phyloP scores from a whole-genome alignment of 2,888 invertebrate species.

The Mesodorylaimus sp. region DNA sequence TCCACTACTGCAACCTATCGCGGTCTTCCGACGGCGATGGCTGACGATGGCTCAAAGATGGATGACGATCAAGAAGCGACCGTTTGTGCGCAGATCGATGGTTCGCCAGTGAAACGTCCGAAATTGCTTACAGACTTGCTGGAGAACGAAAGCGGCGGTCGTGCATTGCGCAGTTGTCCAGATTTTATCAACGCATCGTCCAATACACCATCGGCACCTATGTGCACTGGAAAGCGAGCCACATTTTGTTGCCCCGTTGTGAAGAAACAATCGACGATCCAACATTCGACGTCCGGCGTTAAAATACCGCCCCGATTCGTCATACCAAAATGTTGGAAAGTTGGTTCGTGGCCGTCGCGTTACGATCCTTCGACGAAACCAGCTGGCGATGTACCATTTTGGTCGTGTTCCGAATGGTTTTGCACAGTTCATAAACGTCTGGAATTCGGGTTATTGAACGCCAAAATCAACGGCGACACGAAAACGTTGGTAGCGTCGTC shows the following conservation, averaged over 20 bases:
- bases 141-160: not conserved
- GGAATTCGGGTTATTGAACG: not conserved
- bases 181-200: not conserved
- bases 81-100: no score
- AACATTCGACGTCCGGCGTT: no score
- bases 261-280: not conserved
- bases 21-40: no score
- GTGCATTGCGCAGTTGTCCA: not conserved
- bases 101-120: not conserved
- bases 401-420: slow-evolving; percentile 6
- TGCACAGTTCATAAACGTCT: not conserved
- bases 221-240: not conserved
- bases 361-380: not conserved
- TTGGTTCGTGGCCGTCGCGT: not conserved
- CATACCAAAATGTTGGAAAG: not conserved
- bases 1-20: no score
- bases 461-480: not conserved
- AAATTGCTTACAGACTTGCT: not conserved
- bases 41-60: no score
- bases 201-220: no score
- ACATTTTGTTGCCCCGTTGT: not conserved
- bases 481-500: not conserved
- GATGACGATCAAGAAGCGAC: no score
- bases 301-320: slow-evolving; percentile 2
- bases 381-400: slow-evolving; percentile 3